Base-by-base conservation (phyloP, 2,888 invertebrate genomes). In the Pollenia griseotomentosa region DNA sequence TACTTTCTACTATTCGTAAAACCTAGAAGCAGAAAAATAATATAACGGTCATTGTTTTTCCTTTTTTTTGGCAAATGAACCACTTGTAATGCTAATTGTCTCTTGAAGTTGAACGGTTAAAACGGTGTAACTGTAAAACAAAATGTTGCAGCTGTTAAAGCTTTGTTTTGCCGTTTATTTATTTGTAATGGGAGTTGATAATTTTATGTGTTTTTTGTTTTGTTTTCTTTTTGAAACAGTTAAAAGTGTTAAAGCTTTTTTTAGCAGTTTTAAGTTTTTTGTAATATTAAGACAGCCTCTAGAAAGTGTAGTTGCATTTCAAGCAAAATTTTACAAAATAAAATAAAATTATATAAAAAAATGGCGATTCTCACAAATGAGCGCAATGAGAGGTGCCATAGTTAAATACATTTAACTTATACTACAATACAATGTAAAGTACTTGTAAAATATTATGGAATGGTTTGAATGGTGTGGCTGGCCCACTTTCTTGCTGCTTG, bases 61-160 rank as follows among this genome's bases (percentile, higher is more conserved):
- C 40, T 40, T 33, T 16, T 51, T 74, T 70, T 77, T 63, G 44
- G 84, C 46, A 68, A 85, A 55, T 55, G 79, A 80, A 61, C 63
- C 87, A 82, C 87, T 87, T 84, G 81, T 63, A 84, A 84, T 85
- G 85, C 83, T 83, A 85, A 87, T 87, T 87, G 87, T 87, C 84
- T 83, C 59, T 75, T 77, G 23, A 81, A 79, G 44, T 63, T 71
- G 65, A 61, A 63, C 53, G 53, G 83, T 70, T 81, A 68, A 70
- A 81, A 73, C 48, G 40, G 48, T 70, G 61, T 53, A 74, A 75
- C 84, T 61, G 79, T 80, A 70, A 85, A 79, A 53, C n/a, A 55
- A 61, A 84, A 68, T 83, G 12, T 74, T 74, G 74, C 68, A 79
- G 79, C 74, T 85, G 79, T 74, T 77, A 78, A n/a, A 83, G 77